Evolutionary conservation across 2,113 vertebrate species (phyloP).

Genomic region (Drymodes brunneopygia): DNA sequence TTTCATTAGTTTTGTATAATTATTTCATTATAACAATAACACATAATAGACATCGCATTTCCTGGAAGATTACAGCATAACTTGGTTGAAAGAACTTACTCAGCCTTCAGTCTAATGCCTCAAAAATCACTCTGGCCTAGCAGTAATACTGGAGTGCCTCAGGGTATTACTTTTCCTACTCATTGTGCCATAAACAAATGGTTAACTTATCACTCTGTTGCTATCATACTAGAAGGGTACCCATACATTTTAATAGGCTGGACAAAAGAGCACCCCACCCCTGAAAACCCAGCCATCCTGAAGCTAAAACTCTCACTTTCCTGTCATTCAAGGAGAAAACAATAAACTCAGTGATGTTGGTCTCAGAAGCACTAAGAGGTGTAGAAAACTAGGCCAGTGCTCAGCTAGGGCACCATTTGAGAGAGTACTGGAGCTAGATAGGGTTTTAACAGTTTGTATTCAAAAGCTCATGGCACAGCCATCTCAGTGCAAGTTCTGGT

Average conservation of each 20-base stretch:
- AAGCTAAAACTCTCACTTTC: neutral
- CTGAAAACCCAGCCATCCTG: neutral
- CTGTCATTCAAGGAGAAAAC: neutral
- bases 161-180: neutral
- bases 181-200: neutral
- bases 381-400: neutral
- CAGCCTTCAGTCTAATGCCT: slow-evolving; percentile 21
- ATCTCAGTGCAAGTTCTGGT: neutral
- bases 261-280: neutral
- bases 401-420: neutral
- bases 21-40: slow-evolving; percentile 64
- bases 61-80: slow-evolving; percentile 34
- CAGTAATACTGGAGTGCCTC: neutral
- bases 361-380: neutral
- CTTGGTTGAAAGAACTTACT: slow-evolving; percentile 39
- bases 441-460: neutral
- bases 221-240: neutral
- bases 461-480: neutral
- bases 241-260: neutral
- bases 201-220: neutral
- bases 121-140: slow-evolving; percentile 1
- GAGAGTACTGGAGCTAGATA: neutral
- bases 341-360: neutral
- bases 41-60: slow-evolving; percentile 46
- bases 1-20: slow-evolving; percentile 66